Percentiles rank a stretch among this genome's conserved stretches.
phyloP scores from a whole-genome alignment of 2,888 invertebrate genomes.

The Lithosia quadra region DNA sequence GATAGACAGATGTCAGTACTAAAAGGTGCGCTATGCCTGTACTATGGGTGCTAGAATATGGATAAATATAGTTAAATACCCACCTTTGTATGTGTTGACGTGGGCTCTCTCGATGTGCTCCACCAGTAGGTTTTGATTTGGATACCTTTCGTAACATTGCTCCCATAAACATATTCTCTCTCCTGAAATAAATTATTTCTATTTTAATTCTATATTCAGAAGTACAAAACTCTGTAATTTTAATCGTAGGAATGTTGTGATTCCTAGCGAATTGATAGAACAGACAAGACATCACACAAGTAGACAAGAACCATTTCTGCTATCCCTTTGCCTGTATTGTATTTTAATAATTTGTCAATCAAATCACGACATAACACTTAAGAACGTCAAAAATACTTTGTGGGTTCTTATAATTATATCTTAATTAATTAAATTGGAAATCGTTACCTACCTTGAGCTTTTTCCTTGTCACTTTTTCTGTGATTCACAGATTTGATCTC shows the following conservation, averaged over 20 bases:
- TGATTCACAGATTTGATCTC: slow-evolving; percentile 54
- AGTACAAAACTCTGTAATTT: neutral
- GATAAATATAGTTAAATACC: too few relatives aligned
- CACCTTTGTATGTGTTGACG: slow-evolving; percentile 93
- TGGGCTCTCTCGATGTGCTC: slow-evolving; percentile 95
- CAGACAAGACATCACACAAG: too few relatives aligned
- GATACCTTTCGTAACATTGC: slow-evolving; percentile 93
- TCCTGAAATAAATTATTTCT: slow-evolving; percentile 62
- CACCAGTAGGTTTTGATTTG: slow-evolving; percentile 92
- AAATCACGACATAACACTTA: too few relatives aligned
- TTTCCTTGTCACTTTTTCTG: slow-evolving; percentile 68
- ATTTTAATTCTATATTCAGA: neutral
- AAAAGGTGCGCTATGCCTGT: too few relatives aligned
- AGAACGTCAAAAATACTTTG: neutral
- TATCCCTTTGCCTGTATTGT: neutral
- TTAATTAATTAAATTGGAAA: too few relatives aligned
- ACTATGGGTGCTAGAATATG: too few relatives aligned
- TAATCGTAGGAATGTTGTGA: neutral
- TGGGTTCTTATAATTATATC: neutral
- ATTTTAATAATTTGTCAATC: too few relatives aligned
- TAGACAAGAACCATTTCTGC: too few relatives aligned
- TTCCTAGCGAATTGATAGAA: too few relatives aligned
- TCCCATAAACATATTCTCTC: slow-evolving; percentile 93
- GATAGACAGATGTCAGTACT: too few relatives aligned
- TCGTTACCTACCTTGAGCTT: slow-evolving; percentile 66